These are phyloP conservation scores for Rousettus leschenaultii DNA, from an alignment of 2,113 vertebrate genomes.

Conservation along the genomic window DNA sequence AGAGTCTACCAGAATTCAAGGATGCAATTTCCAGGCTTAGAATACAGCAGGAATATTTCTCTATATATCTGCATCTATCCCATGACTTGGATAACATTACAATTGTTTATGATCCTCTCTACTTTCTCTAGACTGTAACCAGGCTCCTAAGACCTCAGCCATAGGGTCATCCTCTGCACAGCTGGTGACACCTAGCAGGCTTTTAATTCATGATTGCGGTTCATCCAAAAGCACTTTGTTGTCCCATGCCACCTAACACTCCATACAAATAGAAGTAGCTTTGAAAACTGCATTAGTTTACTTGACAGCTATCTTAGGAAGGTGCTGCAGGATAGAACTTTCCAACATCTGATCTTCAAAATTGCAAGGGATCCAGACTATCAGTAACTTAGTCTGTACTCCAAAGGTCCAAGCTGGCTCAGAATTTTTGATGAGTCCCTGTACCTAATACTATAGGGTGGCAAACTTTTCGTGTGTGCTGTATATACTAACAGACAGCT, in stretches of 20 bases:
- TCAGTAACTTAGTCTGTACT: background rate
- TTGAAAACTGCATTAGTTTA: background rate
- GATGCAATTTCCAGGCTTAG: background rate
- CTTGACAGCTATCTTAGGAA: background rate
- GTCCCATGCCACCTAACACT: background rate
- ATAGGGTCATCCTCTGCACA: background rate
- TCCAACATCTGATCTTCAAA: background rate
- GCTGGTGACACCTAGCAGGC: background rate
- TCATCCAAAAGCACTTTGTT: background rate
- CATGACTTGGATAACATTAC: background rate
- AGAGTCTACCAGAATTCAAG: background rate
- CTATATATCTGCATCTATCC: background rate
- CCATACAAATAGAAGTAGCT: no score
- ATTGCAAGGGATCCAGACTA: background rate
- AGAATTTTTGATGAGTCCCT: background rate
- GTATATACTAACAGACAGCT: accelerated
- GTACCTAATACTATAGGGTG: accelerated
- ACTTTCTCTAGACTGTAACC: background rate
- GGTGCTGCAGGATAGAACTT: background rate
- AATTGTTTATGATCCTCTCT: background rate
- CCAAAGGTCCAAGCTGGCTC: background rate
- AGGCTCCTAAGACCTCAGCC: background rate
- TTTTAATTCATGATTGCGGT: accelerated
- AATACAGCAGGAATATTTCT: background rate
- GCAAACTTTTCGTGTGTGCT: background rate